Conservation (phyloP, 2,113 vertebrate genomes). For the Percina caprodes region DNA sequence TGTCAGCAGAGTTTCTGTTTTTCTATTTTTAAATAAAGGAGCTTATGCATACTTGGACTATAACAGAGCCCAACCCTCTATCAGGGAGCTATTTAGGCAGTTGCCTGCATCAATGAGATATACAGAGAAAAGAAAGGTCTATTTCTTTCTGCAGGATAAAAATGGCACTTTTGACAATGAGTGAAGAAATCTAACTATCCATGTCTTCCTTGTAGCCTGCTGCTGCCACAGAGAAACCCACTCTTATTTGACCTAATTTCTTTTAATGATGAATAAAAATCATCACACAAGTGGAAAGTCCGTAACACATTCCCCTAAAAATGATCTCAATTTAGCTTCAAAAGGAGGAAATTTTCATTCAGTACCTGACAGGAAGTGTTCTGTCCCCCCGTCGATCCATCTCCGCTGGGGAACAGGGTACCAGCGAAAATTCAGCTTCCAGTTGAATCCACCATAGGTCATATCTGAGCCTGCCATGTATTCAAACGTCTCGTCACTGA, state of each 20-base stretch:
- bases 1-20: conserved; percentile 22
- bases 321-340: neutral
- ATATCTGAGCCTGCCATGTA: conserved; percentile 99
- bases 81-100: conserved; percentile 27
- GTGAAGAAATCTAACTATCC: conserved; percentile 14
- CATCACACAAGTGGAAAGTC: conserved; percentile 3
- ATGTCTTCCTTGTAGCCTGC: conserved; percentile 10
- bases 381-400: conserved; percentile 98
- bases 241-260: conserved; percentile 4
- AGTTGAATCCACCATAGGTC: conserved; percentile 99
- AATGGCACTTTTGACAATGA: conserved; percentile 27
- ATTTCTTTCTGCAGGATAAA: conserved; percentile 60
- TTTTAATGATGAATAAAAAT: conserved; percentile 14
- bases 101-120: conserved; percentile 19
- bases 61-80: conserved; percentile 17
- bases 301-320: neutral
- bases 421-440: conserved; percentile 99
- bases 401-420: conserved; percentile 98
- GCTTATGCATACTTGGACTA: conserved; percentile 10
- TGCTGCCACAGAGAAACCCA: conserved; percentile 17
- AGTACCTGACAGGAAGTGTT: conserved; percentile 94
- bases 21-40: conserved; percentile 31
- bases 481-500: conserved; percentile 98
- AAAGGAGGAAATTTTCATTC: neutral
- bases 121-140: conserved; percentile 37